These are phyloP conservation scores for Empis stercorea DNA, from an alignment of 2,888 invertebrate genomes.

Conservation along the genomic window DNA sequence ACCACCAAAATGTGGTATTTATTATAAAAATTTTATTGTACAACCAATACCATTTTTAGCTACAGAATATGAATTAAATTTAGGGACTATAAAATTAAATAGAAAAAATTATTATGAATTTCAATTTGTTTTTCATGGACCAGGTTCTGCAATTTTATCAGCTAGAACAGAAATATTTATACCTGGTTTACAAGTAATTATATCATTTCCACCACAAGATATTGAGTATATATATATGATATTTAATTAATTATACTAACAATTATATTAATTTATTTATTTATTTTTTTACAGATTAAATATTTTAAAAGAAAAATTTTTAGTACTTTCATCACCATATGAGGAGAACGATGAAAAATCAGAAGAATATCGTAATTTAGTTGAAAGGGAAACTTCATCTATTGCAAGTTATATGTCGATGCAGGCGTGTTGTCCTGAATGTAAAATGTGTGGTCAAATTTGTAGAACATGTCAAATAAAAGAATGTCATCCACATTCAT, in stretches of 20 bases:
- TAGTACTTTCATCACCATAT: conserved; percentile 3
- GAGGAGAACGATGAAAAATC: background rate
- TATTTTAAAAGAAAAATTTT: background rate
- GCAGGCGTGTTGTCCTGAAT: background rate
- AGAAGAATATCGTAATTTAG: conserved; percentile 17
- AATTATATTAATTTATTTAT: background rate
- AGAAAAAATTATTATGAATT: conserved; percentile 18
- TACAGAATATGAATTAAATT: conserved; percentile 17
- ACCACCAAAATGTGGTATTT: conserved; percentile 7
- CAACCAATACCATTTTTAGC: conserved; percentile 26
- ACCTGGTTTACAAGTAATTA: conserved; percentile 25
- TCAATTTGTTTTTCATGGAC: conserved; percentile 25
- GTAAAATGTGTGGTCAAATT: conserved; percentile 11
- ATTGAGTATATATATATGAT: conserved; percentile 11
- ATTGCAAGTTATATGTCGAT: too few relatives aligned
- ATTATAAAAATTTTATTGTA: conserved; percentile 21
- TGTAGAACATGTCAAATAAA: conserved; percentile 15
- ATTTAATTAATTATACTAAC: too few relatives aligned
- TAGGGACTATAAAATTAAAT: conserved; percentile 18
- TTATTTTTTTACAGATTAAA: background rate
- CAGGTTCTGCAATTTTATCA: conserved; percentile 26
- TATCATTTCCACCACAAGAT: conserved; percentile 14
- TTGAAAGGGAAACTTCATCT: conserved; percentile 17
- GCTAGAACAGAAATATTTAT: conserved; percentile 22
- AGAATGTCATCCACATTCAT: conserved; percentile 27